Percentiles rank a stretch among this genome's conserved stretches.
Evolutionary conservation across 1,140 invertebrate species (phyloP).

Genomic region (Leptinotarsa defecta): DNA sequence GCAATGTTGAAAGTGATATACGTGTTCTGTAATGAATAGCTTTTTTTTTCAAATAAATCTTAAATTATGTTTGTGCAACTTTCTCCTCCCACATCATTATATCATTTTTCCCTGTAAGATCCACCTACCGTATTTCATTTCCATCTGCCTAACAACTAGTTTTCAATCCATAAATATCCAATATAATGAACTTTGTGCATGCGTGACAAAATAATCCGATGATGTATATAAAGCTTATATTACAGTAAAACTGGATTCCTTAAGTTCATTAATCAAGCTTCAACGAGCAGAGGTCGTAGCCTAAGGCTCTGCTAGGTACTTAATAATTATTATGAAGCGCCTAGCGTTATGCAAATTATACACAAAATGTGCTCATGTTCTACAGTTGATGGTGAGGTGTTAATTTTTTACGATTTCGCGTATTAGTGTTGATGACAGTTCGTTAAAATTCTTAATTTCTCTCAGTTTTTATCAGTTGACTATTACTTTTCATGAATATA

Average conservation of each 20-base stretch:
- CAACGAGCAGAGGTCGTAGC: slow-evolving; percentile 37
- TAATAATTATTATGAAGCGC: slow-evolving; percentile 31
- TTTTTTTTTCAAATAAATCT: too few species aligned
- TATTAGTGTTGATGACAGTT: not conserved
- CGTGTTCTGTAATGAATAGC: too few species aligned
- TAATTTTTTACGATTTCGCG: slow-evolving; percentile 23
- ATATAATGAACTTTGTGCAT: slow-evolving; percentile 18
- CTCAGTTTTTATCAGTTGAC: too few species aligned
- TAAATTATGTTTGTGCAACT: too few species aligned
- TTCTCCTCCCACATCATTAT: too few species aligned
- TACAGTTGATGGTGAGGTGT: slow-evolving; percentile 14
- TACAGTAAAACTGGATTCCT: slow-evolving; percentile 44
- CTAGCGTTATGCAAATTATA: slow-evolving; percentile 27
- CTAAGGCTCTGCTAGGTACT: slow-evolving; percentile 15
- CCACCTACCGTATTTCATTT: too few species aligned
- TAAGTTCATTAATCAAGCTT: slow-evolving; percentile 44
- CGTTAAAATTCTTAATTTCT: too few species aligned
- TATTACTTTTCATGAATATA: too few species aligned
- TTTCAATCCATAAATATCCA: slow-evolving; percentile 10
- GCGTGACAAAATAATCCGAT: slow-evolving; percentile 41
- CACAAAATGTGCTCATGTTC: slow-evolving; percentile 17
- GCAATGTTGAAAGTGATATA: too few species aligned
- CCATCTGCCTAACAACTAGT: not conserved
- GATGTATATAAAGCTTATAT: slow-evolving; percentile 44
- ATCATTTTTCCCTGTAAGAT: too few species aligned